Conservation (phyloP, 92 coral and sea anemone genomes). For the Phenganax marumi region DNA sequence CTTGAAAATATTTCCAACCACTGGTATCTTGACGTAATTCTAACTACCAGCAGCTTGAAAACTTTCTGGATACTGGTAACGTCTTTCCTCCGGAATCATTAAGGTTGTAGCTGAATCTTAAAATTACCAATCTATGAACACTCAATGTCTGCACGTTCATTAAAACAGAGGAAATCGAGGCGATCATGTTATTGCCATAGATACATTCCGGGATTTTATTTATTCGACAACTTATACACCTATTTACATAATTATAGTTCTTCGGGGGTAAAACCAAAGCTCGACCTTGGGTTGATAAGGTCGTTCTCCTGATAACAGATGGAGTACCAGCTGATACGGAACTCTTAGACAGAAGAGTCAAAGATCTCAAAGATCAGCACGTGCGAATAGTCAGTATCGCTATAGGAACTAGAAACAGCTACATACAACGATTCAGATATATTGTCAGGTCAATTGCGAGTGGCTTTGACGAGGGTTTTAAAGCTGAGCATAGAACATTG, state of each 20-base stretch:
- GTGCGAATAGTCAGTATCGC: constrained; percentile 30
- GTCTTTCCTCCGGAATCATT: no score
- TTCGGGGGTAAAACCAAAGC: constrained; percentile 20
- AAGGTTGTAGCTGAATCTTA: no score
- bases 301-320: constrained; percentile 24
- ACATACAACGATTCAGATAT: constrained; percentile 24
- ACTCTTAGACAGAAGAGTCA: background rate
- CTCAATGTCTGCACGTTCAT: no score
- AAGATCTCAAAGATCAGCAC: constrained; percentile 10
- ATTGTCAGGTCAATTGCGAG: constrained; percentile 25
- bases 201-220: background rate
- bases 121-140: no score
- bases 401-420: background rate
- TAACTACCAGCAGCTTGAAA: no score
- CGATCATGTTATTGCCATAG: background rate
- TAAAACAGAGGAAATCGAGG: no score
- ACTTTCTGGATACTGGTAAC: no score
- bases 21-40: no score
- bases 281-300: constrained; percentile 29
- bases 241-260: constrained; percentile 16
- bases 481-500: background rate
- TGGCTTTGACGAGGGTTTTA: constrained; percentile 20
- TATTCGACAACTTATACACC: background rate
- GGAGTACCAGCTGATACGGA: constrained; percentile 16
- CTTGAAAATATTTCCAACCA: no score